Evolutionary conservation across 2,113 vertebrate genomes (phyloP).

Genomic region (Scortum barcoo): DNA sequence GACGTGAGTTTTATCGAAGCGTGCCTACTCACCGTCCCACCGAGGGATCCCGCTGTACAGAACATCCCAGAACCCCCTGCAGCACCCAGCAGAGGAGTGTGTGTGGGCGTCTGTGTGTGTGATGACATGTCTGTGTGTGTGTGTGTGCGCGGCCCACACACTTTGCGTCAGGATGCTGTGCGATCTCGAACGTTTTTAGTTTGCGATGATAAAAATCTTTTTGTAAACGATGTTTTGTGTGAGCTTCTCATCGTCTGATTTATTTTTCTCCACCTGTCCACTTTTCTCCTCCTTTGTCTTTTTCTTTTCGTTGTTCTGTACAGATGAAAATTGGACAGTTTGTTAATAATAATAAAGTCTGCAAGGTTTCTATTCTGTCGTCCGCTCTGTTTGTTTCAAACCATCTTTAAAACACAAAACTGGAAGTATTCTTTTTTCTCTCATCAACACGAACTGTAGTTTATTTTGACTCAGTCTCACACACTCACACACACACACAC

Average conservation of each 20-base stretch:
- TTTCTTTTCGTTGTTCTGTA: constrained; percentile 88
- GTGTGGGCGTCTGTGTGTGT: not conserved
- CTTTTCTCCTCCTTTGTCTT: constrained; percentile 52
- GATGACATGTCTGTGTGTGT: not conserved
- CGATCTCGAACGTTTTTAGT: constrained; percentile 34
- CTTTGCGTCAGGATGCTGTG: not conserved
- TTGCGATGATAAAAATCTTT: constrained; percentile 74
- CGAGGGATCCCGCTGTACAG: constrained; percentile 49
- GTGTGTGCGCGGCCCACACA: constrained; percentile 23
- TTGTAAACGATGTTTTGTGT: constrained; percentile 79
- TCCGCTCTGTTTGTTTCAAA: not conserved
- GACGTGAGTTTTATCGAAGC: constrained; percentile 49
- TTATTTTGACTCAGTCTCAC: no score
- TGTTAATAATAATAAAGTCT: constrained; percentile 95
- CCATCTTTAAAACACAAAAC: no score
- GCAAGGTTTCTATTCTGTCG: constrained; percentile 89
- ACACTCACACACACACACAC: no score
- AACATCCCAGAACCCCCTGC: constrained; percentile 37
- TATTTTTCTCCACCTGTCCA: constrained; percentile 87
- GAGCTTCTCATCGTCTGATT: constrained; percentile 81
- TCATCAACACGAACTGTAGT: no score
- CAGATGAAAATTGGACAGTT: constrained; percentile 94
- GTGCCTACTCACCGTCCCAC: constrained; percentile 68
- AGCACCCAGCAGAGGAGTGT: constrained; percentile 10
- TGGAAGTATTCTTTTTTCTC: no score